Evolutionary conservation across 2,888 invertebrate genomes (phyloP).

Genomic region (Caenorhabditis macrosperma): DNA sequence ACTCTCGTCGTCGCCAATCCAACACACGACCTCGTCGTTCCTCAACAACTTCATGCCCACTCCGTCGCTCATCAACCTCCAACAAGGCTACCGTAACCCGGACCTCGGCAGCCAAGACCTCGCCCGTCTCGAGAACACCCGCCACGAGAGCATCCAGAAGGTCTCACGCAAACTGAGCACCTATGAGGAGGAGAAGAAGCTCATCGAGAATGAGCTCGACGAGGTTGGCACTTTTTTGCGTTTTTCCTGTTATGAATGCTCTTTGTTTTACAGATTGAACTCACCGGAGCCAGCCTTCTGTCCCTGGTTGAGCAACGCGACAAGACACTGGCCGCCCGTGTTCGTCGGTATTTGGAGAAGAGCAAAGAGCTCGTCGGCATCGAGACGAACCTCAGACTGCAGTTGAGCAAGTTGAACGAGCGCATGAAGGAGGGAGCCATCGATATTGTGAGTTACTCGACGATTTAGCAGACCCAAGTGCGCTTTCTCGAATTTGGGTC

Average conservation of each 20-base stretch:
- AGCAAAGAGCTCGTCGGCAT: slow-evolving; percentile 64
- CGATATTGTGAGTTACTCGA: slow-evolving; percentile 56
- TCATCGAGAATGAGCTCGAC: slow-evolving; percentile 59
- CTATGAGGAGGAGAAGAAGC: slow-evolving; percentile 59
- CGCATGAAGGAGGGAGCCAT: slow-evolving; percentile 60
- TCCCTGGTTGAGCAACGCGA: slow-evolving; percentile 56
- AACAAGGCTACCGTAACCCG: slow-evolving; percentile 65
- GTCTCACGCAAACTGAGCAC: slow-evolving; percentile 57
- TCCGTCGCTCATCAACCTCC: slow-evolving; percentile 68
- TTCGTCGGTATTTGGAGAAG: slow-evolving; percentile 62
- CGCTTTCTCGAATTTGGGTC: too few species aligned
- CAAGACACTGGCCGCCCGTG: slow-evolving; percentile 49
- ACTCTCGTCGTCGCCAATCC: slow-evolving; percentile 62
- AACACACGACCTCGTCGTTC: slow-evolving; percentile 65
- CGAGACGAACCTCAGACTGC: slow-evolving; percentile 66
- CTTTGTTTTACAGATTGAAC: slow-evolving; percentile 51
- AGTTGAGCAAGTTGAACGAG: slow-evolving; percentile 64
- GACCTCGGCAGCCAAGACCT: slow-evolving; percentile 63
- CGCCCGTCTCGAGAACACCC: slow-evolving; percentile 44
- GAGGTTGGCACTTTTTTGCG: slow-evolving; percentile 33
- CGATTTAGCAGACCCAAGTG: too few species aligned
- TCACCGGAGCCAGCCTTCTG: slow-evolving; percentile 54
- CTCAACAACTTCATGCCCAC: slow-evolving; percentile 68
- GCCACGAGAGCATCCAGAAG: slow-evolving; percentile 62
- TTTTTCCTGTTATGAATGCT: background rate